phyloP scores from a whole-genome alignment of 2,113 vertebrate genomes.

The Meriones unguiculatus region DNA sequence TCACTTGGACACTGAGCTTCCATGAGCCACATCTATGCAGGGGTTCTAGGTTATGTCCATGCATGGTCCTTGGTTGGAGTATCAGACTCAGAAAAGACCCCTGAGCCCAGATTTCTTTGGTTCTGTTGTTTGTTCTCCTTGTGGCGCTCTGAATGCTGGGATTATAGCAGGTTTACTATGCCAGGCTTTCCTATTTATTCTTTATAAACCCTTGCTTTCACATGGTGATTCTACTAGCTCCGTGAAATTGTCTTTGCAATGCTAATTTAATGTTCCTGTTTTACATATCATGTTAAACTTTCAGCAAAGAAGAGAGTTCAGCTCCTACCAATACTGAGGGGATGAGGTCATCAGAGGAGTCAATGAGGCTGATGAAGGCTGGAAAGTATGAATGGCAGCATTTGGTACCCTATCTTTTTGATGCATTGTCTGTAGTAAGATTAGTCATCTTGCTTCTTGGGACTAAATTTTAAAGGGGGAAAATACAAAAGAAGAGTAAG shows the following conservation, averaged over 20 bases:
- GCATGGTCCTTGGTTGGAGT: too few species aligned
- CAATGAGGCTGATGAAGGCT: background rate
- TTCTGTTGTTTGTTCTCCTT: too few species aligned
- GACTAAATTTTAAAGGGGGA: background rate
- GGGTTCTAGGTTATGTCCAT: too few species aligned
- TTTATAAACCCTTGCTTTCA: background rate
- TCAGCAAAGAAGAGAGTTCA: background rate
- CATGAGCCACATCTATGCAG: too few species aligned
- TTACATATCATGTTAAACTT: background rate
- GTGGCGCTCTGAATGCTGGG: too few species aligned
- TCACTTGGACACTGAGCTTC: too few species aligned
- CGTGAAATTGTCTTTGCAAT: conserved; percentile 14
- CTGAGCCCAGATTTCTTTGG: too few species aligned
- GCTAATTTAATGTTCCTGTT: conserved; percentile 4
- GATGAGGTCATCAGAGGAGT: background rate
- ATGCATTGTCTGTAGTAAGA: background rate
- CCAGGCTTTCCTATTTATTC: background rate
- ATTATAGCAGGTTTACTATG: background rate
- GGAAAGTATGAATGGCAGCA: background rate
- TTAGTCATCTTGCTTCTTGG: conserved; percentile 16
- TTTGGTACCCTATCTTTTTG: background rate
- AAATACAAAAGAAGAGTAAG: background rate
- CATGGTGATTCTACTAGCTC: background rate
- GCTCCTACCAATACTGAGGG: background rate
- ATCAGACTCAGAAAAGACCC: too few species aligned